Percentiles rank a stretch among this genome's conserved stretches.
Evolutionary conservation across 2,113 vertebrate species (phyloP).

Genomic region (Felis catus): F.catus_Fca126_mat1.0 CM031412.1:98737001-98737500

Average conservation of each 20-base stretch:
- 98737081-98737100: background rate
- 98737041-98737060: background rate
- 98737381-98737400: background rate
- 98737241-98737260: background rate
- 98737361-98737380: background rate
- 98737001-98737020: background rate
- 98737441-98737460: too few species aligned
- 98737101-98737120: background rate
- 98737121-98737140: background rate
- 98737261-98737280: background rate
- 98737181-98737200: background rate
- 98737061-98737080: background rate
- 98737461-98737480: too few species aligned
- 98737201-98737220: background rate
- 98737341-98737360: background rate
- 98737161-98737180: background rate
- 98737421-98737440: background rate
- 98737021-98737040: background rate
- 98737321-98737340: background rate
- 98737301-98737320: background rate
- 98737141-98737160: background rate
- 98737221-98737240: background rate
- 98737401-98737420: background rate
- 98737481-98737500: too few species aligned
- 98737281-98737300: background rate